Conservation (phyloP, 2,113 vertebrate genomes). For the Embiotoca jacksoni region DNA sequence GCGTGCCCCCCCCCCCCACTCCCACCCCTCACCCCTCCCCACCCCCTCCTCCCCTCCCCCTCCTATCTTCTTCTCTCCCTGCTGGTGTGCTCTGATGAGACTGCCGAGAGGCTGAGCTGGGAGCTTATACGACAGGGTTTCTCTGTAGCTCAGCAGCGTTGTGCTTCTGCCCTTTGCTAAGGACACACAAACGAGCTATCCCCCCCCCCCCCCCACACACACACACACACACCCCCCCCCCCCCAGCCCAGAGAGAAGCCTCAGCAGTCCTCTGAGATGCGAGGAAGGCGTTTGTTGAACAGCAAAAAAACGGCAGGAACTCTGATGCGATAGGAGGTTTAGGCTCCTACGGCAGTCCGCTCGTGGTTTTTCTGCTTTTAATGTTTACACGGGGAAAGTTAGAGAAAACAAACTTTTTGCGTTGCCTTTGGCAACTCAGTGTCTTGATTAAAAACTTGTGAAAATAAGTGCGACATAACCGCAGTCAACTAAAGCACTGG, state of each 20-base stretch:
- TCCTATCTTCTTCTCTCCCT: conserved; percentile 6
- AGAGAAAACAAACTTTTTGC: background rate
- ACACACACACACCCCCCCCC: too few species aligned
- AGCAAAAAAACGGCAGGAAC: conserved; percentile 37
- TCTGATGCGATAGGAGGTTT: conserved; percentile 19
- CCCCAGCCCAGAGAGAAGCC: conserved; percentile 33
- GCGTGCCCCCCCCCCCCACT: background rate
- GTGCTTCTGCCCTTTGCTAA: conserved; percentile 67
- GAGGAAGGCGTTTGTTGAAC: conserved; percentile 34
- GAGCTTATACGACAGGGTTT: conserved; percentile 52
- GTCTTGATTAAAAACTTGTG: background rate
- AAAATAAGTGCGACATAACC: background rate
- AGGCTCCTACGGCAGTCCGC: background rate
- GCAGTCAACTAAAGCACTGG: background rate
- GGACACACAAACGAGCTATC: conserved; percentile 59
- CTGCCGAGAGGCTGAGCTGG: conserved; percentile 43
- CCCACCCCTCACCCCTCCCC: background rate
- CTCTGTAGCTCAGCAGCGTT: conserved; percentile 67
- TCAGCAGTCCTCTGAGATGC: conserved; percentile 49
- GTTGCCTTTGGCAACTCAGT: background rate
- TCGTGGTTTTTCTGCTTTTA: background rate
- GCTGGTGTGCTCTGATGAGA: conserved; percentile 41
- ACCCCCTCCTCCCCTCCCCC: background rate
- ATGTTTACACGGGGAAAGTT: background rate
- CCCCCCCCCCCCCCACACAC: conserved; percentile 14